Percentiles rank a stretch among this genome's conserved stretches.
These are phyloP conservation scores for Gnathonemus echidnorhynchus DNA, from an alignment of 2,113 vertebrate genomes.

Conservation along the genomic window DNA sequence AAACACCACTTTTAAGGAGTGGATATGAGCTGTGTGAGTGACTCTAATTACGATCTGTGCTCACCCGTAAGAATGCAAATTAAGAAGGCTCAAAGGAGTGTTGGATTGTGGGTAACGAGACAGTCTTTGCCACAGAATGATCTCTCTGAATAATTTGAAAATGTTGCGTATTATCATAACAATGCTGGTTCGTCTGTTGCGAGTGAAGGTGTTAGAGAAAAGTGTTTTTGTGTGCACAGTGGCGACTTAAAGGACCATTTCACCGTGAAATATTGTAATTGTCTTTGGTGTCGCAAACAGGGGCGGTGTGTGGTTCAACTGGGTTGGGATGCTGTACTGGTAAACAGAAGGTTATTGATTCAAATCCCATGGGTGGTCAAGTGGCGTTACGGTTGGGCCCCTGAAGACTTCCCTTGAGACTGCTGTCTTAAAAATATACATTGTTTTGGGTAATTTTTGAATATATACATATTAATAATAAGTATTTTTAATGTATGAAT, in stretches of 20 bases:
- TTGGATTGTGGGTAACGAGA: slow-evolving; percentile 30
- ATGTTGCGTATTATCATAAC: background rate
- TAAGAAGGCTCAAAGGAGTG: slow-evolving; percentile 39
- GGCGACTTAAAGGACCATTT: background rate
- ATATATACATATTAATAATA: background rate
- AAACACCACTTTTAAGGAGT: slow-evolving; percentile 55
- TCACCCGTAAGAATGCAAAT: slow-evolving; percentile 50
- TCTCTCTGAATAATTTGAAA: background rate
- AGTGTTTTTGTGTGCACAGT: background rate
- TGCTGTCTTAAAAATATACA: background rate
- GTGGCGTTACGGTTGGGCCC: background rate
- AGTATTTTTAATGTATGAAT: background rate
- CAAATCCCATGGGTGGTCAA: background rate
- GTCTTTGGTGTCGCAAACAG: background rate
- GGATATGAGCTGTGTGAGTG: slow-evolving; percentile 52
- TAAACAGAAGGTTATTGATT: background rate
- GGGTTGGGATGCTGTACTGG: background rate
- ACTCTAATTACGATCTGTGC: slow-evolving; percentile 57
- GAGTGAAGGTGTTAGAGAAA: background rate
- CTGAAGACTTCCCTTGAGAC: background rate
- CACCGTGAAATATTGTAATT: background rate
- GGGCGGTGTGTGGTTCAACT: background rate
- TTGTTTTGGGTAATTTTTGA: background rate
- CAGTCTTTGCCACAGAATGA: background rate
- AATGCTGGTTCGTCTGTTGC: background rate